phyloP scores from a whole-genome alignment of 2,888 invertebrate genomes.

The Thumatha senex region DNA sequence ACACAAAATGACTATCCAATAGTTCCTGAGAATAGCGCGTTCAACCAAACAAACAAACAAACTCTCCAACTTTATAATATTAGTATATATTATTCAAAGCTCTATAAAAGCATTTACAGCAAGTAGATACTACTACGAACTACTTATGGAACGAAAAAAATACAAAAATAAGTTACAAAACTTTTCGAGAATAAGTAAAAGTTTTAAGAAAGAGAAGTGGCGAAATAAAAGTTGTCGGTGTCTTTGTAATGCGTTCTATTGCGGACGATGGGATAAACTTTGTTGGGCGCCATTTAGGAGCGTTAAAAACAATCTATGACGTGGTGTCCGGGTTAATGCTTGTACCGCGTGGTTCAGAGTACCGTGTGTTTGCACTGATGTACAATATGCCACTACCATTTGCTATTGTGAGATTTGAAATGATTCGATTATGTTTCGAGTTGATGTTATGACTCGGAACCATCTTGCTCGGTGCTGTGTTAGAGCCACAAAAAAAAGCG shows the following conservation, averaged over 20 bases:
- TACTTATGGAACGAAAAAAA: constrained; percentile 19
- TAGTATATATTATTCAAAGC: constrained; percentile 13
- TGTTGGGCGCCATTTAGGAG: constrained; percentile 64
- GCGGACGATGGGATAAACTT: constrained; percentile 42
- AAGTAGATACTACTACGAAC: constrained; percentile 2
- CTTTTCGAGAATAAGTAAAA: constrained; percentile 23
- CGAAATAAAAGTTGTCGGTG: constrained; percentile 33
- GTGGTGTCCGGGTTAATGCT: constrained; percentile 54
- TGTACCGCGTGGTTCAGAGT: constrained; percentile 38
- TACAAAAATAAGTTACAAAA: constrained; percentile 23
- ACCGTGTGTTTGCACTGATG: constrained; percentile 40
- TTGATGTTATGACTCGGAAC: no score
- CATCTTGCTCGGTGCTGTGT: no score
- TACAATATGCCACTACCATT: constrained; percentile 18
- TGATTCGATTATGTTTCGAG: neutral
- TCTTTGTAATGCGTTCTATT: constrained; percentile 37
- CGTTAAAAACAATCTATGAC: constrained; percentile 64
- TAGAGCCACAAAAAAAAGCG: no score
- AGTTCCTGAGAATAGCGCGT: no score
- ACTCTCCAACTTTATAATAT: constrained; percentile 13
- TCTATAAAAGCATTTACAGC: constrained; percentile 26
- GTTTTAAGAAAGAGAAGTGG: constrained; percentile 26
- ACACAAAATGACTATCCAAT: no score
- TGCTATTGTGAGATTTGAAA: neutral
- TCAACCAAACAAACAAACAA: no score